phyloP scores from a whole-genome alignment of 30 jellyfish, hydroid and myxozoan species.

The Catostylus mosaicus region DNA sequence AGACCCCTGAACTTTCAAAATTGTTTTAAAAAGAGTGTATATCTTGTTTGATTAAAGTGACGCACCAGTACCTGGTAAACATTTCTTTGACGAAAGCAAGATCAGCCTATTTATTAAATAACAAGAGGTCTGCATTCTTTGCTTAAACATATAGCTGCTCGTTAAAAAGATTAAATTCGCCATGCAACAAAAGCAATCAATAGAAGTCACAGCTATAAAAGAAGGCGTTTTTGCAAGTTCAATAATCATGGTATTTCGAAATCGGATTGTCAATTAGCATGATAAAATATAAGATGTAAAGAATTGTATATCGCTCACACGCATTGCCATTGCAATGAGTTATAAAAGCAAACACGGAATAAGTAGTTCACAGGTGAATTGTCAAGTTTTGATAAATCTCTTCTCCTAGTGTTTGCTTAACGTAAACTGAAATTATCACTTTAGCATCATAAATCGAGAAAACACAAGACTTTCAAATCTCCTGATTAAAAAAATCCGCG shows the following conservation, averaged over 20 bases:
- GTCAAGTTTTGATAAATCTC: not conserved
- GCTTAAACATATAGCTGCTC: no score
- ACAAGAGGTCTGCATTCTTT: no score
- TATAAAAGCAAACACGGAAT: not conserved
- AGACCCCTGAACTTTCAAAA: no score
- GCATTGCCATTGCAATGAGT: not conserved
- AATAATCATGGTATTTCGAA: not conserved
- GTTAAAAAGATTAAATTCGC: no score
- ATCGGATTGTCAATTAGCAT: not conserved
- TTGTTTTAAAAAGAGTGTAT: no score
- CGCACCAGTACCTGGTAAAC: no score
- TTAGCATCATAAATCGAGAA: not conserved
- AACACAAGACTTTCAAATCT: not conserved
- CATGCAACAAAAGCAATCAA: no score
- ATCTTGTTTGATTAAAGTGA: no score
- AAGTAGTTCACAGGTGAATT: not conserved
- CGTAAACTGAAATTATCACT: not conserved
- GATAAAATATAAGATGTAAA: not conserved
- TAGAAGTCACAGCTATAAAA: no score
- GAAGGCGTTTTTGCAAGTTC: no score
- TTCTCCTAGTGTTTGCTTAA: constrained; percentile 3
- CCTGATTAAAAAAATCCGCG: not conserved
- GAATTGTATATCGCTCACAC: not conserved
- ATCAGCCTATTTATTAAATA: no score
- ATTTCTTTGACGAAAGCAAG: no score